Evolutionary conservation across 2,797 vertebrate species (phyloP).

Genomic region (Apogon hyalosoma): DNA sequence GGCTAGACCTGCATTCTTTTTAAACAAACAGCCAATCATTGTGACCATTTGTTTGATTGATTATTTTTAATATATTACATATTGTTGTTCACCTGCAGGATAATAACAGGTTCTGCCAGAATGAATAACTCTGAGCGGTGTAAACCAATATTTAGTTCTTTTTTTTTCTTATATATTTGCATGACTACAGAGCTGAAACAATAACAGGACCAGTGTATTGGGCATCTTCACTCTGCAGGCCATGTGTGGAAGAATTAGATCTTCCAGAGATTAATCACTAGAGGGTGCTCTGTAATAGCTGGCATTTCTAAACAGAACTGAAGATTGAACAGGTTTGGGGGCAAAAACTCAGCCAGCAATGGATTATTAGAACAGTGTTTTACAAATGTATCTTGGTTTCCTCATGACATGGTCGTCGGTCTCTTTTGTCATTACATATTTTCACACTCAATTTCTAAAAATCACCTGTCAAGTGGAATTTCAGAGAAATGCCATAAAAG

Average conservation of each 20-base stretch:
- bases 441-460: constrained; percentile 29
- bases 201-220: not conserved
- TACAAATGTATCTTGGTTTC: not conserved
- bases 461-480: constrained; percentile 27
- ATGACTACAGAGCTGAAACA: not conserved
- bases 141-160: not conserved
- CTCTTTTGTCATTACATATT: constrained; percentile 6
- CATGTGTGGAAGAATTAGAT: constrained; percentile 7
- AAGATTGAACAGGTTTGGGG: not conserved
- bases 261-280: constrained; percentile 48
- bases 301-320: not conserved
- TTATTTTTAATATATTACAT: not conserved
- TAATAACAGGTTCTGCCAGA: not conserved
- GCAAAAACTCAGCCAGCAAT: not conserved
- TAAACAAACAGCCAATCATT: constrained; percentile 6
- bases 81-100: not conserved
- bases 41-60: not conserved
- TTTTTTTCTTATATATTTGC: constrained; percentile 8
- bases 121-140: not conserved
- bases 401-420: constrained; percentile 6
- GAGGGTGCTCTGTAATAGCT: constrained; percentile 55
- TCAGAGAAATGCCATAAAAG: not conserved
- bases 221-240: not conserved
- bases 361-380: not conserved
- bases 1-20: not conserved